Evolutionary conservation across 2,888 invertebrate genomes (phyloP), one percentile per base, ranked within the genome.

Genomic region (Hybos culiciformis): DNA sequence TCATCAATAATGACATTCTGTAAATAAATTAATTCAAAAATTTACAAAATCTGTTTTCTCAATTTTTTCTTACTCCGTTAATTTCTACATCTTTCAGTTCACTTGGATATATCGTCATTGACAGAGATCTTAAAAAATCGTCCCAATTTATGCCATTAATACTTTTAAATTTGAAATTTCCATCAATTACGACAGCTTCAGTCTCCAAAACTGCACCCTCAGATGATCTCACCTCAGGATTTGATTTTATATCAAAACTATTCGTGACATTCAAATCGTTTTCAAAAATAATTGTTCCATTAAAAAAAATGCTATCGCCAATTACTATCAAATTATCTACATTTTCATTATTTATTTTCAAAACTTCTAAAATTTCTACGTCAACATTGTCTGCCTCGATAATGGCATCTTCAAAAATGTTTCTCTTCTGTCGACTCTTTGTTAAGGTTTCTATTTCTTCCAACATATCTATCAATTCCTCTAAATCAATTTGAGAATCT

Each of bases 131-230:
- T 4, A 67, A 50, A 37, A 75, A 60, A 7, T 60, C 52, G 0
- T 59, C 46, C 66, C 76, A 75, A 20, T 58, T 40, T 17, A 68
- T 50, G 3, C 63, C 69, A 54, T 74, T 76, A 2, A 77, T 62
- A 11, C 45, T 56, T 2, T 60, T 53, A 43, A 59, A 62, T 5
- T 53, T 44, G 3, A 68, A 41, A 45, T 64, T 50, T 2, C 56
- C 59, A 12, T 52, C 46, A 6, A 62, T 43, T 6, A 47, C 15
- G 11, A 58, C 38, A 8, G 24, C 21, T 15, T 49, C 42, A 1
- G 32, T 38, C 17, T 37, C 34, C 44, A 21, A 17, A 39, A 39
- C 23, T 49, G 38, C 43, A 12, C 46, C 48, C 6, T 53, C 47
- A n/a, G 46, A 45, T 21, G 47, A 39, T 4, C 24, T 5, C 39